A percentile compares a stretch with the other conserved stretches of the same genome.
Conservation (phyloP, 2,113 vertebrate species). For the Hystrix cristata region DNA sequence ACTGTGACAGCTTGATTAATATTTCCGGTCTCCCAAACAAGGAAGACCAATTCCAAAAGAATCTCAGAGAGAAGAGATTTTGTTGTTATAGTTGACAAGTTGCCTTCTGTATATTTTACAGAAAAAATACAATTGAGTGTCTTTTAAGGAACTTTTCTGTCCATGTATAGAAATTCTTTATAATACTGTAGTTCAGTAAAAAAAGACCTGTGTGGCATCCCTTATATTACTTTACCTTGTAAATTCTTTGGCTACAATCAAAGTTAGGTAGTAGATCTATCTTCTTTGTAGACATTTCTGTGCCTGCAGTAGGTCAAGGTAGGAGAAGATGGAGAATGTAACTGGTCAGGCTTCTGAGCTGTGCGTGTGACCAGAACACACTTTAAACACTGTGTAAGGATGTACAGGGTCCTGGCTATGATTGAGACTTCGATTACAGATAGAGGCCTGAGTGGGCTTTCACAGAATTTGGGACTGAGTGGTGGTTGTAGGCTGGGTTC, state of each 20-base stretch:
- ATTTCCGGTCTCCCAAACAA: background rate
- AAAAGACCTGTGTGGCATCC: background rate
- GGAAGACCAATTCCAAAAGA: background rate
- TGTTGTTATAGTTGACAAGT: background rate
- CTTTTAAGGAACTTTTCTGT: background rate
- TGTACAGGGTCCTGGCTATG: background rate
- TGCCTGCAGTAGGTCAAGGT: background rate
- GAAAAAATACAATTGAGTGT: background rate
- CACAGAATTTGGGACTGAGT: background rate
- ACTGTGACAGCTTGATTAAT: background rate
- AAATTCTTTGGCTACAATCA: background rate
- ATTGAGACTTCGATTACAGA: background rate
- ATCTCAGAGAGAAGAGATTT: background rate
- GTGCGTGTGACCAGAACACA: background rate
- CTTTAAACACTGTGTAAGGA: too few relatives aligned
- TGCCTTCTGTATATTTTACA: background rate
- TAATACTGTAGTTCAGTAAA: background rate
- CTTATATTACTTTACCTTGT: background rate
- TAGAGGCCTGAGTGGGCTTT: too few relatives aligned
- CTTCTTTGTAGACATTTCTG: background rate
- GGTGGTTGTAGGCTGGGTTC: background rate
- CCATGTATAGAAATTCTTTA: background rate
- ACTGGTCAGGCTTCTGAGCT: background rate
- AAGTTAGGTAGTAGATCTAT: background rate
- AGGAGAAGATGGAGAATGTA: background rate